These are phyloP conservation scores for Tromatobia lineatoria DNA, from an alignment of 2,888 invertebrate species.

Conservation along the genomic window DNA sequence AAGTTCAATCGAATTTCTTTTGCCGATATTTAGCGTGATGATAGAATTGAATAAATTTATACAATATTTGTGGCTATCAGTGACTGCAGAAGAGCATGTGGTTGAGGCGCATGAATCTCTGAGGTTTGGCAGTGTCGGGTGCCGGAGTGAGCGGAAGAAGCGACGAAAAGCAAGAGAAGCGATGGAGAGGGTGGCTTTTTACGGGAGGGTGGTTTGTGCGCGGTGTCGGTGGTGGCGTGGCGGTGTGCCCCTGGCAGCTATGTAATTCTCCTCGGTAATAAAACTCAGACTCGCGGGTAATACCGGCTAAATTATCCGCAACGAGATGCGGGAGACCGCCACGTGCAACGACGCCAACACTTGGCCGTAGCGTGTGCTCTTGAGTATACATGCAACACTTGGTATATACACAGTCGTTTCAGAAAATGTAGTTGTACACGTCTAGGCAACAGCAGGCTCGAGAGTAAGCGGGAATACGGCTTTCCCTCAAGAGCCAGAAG, in stretches of 20 bases:
- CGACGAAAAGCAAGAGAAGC: constrained; percentile 9
- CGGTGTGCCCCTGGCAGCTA: constrained; percentile 70
- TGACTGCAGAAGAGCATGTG: constrained; percentile 7
- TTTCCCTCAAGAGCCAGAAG: constrained; percentile 34
- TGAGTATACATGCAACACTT: constrained; percentile 17
- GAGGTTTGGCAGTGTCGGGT: constrained; percentile 25
- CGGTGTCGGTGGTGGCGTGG: constrained; percentile 46
- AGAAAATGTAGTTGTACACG: constrained; percentile 27
- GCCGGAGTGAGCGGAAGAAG: constrained; percentile 30
- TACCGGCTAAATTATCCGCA: constrained; percentile 79
- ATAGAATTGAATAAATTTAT: not conserved
- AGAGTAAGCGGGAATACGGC: constrained; percentile 50
- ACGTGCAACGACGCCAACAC: constrained; percentile 63
- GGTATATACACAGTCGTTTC: constrained; percentile 22
- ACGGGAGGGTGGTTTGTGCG: constrained; percentile 56
- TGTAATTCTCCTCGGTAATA: constrained; percentile 80
- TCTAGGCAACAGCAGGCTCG: constrained; percentile 50
- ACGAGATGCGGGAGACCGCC: constrained; percentile 74
- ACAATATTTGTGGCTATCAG: constrained; percentile 6
- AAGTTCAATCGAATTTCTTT: not conserved
- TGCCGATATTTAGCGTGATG: not conserved
- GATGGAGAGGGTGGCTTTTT: constrained; percentile 61
- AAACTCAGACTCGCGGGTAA: constrained; percentile 79
- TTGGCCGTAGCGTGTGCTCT: constrained; percentile 36
- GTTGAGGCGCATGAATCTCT: constrained; percentile 27